These are phyloP conservation scores for Pseudomyrmex concolor DNA, from an alignment of 1,140 invertebrate species.

Conservation along the genomic window DNA sequence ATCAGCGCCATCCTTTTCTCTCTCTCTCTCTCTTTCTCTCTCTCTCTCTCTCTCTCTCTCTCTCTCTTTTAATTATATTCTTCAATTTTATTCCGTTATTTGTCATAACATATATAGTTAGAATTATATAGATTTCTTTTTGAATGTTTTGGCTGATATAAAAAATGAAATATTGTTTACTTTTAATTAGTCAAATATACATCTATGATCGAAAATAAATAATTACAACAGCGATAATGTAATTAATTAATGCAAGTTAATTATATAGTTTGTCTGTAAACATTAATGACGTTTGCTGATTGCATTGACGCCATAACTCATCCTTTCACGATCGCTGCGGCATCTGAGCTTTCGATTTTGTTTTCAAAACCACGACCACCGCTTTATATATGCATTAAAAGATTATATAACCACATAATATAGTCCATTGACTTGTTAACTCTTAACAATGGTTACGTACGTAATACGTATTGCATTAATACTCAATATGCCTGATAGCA, in stretches of 20 bases:
- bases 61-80: constrained; percentile 3
- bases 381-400: constrained; percentile 12
- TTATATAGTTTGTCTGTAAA: not conserved
- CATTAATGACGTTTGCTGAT: not conserved
- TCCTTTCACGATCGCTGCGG: constrained; percentile 1
- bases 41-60: too few relatives aligned
- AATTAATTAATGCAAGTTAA: constrained; percentile 33
- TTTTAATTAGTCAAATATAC: not conserved
- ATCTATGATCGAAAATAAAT: not conserved
- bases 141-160: not conserved
- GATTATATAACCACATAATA: constrained; percentile 40
- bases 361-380: not conserved
- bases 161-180: not conserved
- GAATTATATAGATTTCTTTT: not conserved
- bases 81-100: not conserved
- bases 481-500: constrained; percentile 33
- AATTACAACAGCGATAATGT: not conserved
- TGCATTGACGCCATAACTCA: not conserved
- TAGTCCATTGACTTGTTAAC: not conserved
- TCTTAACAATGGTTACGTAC: constrained; percentile 36
- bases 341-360: constrained; percentile 15
- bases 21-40: not conserved
- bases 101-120: constrained; percentile 1
- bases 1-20: not conserved
- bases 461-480: constrained; percentile 16